Base-by-base conservation (phyloP, 2,113 vertebrate species). In the Xiphias gladius region DNA sequence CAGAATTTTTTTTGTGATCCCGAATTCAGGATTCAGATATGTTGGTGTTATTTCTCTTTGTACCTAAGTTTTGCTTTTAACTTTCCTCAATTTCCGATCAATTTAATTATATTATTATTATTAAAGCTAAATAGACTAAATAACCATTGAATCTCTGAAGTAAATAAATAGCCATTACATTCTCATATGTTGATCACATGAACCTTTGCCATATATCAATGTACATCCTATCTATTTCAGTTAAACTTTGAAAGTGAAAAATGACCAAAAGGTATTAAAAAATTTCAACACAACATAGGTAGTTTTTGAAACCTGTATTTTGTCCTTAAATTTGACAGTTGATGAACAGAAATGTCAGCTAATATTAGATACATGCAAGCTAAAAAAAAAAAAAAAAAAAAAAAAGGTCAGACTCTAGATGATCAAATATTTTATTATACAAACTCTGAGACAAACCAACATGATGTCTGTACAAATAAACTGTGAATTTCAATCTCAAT, bases 401-500 rank as follows among this genome's bases (percentile, higher is more conserved):
- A 52, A 62, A 48, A 74, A 50, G 19, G 16, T 71, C 24, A 70
- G 35, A 43, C 19, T 63, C 69, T 58, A 14, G 7, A 62, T 75
- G 64, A 79, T 87, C 66, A 81, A 57, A 83, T 91, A 67, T 81
- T 92, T 92, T 93, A 92, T 87, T 88, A 81, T 86, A 93, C 84
- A 91, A 93, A 92, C 87, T 89, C 70, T 78, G 76, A 88, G 59
- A 91, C 69, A 84, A 91, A 91, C 80, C 80, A 89, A 80, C 41
- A 73, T 85, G 16, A 84, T n/a, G n/a, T 80, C 79, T 92, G 83
- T 94, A 94, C 86, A 93, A 89, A 94, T 89, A 58, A 88, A 84
- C 59, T 62, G 80, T 78, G 8, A 19, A n/a, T 76, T 86, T 73
- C 69, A 54, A 68, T 58, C 37, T 61, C 30, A 63, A 43, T 13